Base-by-base conservation (phyloP, 2,888 invertebrate species). In the Agrenia bidenticulata region DNA sequence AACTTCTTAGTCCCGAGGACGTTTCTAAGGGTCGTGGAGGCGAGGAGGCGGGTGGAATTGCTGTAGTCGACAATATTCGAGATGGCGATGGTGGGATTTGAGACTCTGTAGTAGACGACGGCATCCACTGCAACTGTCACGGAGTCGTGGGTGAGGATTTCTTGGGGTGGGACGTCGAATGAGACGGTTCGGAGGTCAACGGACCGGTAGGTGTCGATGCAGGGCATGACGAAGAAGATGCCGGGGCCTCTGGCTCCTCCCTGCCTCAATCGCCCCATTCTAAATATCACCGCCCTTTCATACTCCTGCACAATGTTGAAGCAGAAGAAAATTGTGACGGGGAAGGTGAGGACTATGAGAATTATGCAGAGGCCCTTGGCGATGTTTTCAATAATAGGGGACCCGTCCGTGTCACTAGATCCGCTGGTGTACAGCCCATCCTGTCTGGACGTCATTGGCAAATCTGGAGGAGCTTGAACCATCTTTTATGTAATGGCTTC, bases 131-230 rank as follows among this genome's bases (percentile, higher is more conserved):
- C 80, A 1, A 84, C 82, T 1, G 84, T 84, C 42, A 83, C 83
- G 21, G 80, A 80, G 77, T 83, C 83, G 74, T 81, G 27, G 15
- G 69, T 59, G 41, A 67, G 49, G 63, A 80, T 84, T 79, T 86
- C 86, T 77, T 86, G 87, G 1, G 86, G 84, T 9, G 85, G 84
- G 17, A 86, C 84, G 77, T 86, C 84, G 77, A 85, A 84, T 0
- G 85, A 83, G 7, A 83, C 81, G 1, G 85, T 84, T 56, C 86
- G 81, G 64, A 87, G 79, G 77, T 87, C 87, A 9, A 86, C 82
- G 76, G 79, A 83, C 13, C 37, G 37, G 1, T 80, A 79, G 78
- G 81, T 83, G 13, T 78, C 78, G 75, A 85, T 83, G 77, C 86
- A 86, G 1, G 86, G 86, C 59, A 87, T 78, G 27, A 85, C 78